These are phyloP conservation scores for Gymnorhina tibicen DNA, from an alignment of 2,113 vertebrate genomes.

Conservation along the genomic window DNA sequence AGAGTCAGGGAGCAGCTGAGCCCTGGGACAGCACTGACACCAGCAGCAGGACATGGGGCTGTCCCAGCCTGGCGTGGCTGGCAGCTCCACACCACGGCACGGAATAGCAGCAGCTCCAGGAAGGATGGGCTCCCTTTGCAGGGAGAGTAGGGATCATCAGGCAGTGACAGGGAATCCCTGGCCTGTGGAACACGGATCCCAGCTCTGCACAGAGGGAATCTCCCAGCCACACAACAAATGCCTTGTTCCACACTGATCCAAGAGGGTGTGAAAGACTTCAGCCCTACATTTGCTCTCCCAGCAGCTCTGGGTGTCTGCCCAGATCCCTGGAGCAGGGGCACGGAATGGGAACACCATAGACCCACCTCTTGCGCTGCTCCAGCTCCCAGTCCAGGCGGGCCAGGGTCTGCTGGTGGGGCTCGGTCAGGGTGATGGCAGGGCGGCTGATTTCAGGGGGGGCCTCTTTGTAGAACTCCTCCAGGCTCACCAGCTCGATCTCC, in stretches of 20 bases:
- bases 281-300: background rate
- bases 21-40: background rate
- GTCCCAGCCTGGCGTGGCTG: background rate
- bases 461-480: constrained; percentile 89
- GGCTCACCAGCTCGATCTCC: constrained; percentile 91
- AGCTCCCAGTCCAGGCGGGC: constrained; percentile 98
- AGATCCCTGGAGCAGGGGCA: background rate
- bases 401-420: constrained; percentile 94
- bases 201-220: background rate
- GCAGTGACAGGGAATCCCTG: background rate
- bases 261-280: background rate
- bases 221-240: background rate
- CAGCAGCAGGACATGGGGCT: background rate
- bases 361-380: constrained; percentile 94
- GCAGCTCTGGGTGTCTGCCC: background rate
- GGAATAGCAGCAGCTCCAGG: background rate
- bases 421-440: constrained; percentile 79
- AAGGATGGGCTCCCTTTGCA: background rate
- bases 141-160: background rate
- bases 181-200: background rate
- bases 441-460: constrained; percentile 89
- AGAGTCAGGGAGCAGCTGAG: background rate
- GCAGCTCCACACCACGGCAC: background rate
- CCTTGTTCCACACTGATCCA: background rate
- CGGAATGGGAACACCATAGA: fast-evolving